These are phyloP conservation scores for Cnemophilus loriae DNA, from an alignment of 2,113 vertebrate genomes.

Conservation along the genomic window DNA sequence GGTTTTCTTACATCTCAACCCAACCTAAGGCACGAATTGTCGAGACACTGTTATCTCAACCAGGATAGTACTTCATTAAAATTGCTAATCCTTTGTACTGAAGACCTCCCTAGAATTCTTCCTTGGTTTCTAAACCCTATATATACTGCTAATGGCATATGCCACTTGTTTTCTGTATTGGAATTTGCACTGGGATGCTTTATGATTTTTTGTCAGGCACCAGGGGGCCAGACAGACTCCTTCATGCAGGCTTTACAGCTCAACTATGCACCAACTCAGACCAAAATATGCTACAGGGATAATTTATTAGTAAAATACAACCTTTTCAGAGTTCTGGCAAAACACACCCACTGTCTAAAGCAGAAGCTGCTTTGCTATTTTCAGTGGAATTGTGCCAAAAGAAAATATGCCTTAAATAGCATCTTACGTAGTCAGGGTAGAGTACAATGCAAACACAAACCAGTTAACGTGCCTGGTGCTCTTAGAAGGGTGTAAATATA, in stretches of 20 bases:
- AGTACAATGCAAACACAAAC: neutral
- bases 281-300: neutral
- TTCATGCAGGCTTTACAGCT: neutral
- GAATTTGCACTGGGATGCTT: neutral
- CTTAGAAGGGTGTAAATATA: neutral
- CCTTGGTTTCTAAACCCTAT: neutral
- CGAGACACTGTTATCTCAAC: rapidly evolving
- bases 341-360: neutral
- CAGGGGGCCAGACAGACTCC: neutral
- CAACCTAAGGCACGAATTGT: neutral
- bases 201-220: neutral
- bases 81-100: neutral
- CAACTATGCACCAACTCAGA: neutral
- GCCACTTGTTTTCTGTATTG: neutral
- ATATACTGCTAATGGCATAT: neutral
- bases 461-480: neutral
- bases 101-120: neutral
- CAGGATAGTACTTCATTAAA: neutral
- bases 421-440: neutral
- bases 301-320: constrained; percentile 5
- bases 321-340: neutral
- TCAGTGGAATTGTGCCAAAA: neutral
- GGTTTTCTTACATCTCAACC: neutral
- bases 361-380: neutral
- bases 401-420: neutral